Evolutionary conservation across 92 coral and sea anemone species (phyloP), one percentile per base, ranked within the genome.

Genomic region (Epizoanthus rinbou): DNA sequence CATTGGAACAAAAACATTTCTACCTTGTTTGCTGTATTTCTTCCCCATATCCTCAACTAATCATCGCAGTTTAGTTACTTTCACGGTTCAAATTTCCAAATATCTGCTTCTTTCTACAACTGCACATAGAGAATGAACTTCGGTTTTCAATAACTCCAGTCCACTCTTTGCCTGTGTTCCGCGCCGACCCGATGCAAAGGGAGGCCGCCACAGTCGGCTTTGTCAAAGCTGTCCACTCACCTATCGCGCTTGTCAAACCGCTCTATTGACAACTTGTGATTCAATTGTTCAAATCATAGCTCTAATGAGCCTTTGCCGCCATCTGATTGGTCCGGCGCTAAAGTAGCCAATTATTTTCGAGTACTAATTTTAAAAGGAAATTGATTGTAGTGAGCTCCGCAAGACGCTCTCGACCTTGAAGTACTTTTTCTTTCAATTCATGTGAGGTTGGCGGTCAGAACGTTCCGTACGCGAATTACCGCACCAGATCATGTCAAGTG

Each of bases 281-380:
- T 89, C 95, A 85, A 93, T 93, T 93, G 98, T 93, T 91, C 93
- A 81, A 87, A 91, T 87, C 91, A 89, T 81, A 87, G 84, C 89
- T 60, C 85, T 91, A 86, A 93, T 91, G 93, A 89, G 65, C 87
- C 58, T 80, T 81, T 68, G 70, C 82, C 47, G 90, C 73, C 86
- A 84, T 87, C 83, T 89, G 76, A 93, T 93, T 93, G 98, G 98
- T 86, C 85, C 64, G 81, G 79, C 82, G 69, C 85, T 88, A 91
- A 93, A 93, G 92, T 87, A 93, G 95, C 98, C 95, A 93, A 93
- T 93, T 93, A 91, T 89, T 83, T 74, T 93, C 78, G 88, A 93
- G 95, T 93, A 89, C 91, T 89, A 82, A 93, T 89, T 85, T 91
- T 80, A 67, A 78, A 76, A 62, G 82, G 31, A 56, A 86, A 79